Conservation (phyloP, 2,888 invertebrate species). For the Dryomyza anilis region DNA sequence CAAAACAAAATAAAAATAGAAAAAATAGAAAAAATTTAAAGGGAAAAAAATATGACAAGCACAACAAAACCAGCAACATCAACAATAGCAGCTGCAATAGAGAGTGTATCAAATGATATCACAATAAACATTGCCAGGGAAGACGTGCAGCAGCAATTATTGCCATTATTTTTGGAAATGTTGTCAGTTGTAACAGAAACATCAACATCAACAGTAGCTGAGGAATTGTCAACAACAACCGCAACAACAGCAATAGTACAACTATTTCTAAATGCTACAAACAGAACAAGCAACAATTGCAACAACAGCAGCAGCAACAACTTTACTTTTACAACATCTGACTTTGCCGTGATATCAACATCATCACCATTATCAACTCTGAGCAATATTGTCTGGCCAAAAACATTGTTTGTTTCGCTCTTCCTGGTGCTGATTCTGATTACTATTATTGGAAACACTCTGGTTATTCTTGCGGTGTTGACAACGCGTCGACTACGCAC, state of each 20-base stretch:
- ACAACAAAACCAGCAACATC: too few species aligned
- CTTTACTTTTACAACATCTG: not conserved
- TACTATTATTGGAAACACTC: conserved; percentile 82
- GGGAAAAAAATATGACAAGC: too few species aligned
- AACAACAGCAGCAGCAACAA: conserved; percentile 16
- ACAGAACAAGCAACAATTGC: not conserved
- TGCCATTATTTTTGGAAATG: too few species aligned
- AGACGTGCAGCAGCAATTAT: too few species aligned
- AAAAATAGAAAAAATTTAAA: too few species aligned
- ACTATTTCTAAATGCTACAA: not conserved
- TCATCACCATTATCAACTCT: conserved; percentile 28
- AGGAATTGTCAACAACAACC: not conserved
- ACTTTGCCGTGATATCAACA: not conserved
- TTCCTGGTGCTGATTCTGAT: conserved; percentile 72
- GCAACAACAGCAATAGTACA: not conserved
- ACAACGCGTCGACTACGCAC: conserved; percentile 86
- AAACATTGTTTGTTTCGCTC: conserved; percentile 64
- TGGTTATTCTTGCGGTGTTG: conserved; percentile 87
- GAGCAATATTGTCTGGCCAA: conserved; percentile 64
- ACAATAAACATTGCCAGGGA: too few species aligned
- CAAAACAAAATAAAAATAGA: too few species aligned
- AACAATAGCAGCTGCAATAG: too few species aligned
- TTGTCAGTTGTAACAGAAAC: too few species aligned
- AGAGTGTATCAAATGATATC: too few species aligned
- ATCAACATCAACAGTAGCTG: not conserved